Conservation (phyloP, 1,140 invertebrate genomes). For the Nautilus pompilius region DNA sequence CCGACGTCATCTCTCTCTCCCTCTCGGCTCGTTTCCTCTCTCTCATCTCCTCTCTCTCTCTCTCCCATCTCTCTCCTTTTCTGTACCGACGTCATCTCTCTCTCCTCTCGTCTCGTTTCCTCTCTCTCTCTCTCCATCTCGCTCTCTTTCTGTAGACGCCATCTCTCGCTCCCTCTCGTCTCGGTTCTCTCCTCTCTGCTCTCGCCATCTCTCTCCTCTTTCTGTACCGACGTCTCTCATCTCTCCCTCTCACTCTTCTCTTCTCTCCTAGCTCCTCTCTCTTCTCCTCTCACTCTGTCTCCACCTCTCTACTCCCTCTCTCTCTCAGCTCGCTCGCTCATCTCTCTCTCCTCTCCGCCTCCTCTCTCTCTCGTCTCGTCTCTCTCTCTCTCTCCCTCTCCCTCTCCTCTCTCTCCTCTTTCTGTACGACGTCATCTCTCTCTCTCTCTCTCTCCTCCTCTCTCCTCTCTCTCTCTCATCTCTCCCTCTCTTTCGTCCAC, state of each 20-base stretch:
- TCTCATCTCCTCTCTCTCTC: not conserved
- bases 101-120: too few relatives aligned
- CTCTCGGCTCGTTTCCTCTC: too few relatives aligned
- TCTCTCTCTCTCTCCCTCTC: not conserved
- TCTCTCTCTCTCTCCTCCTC: slow-evolving; percentile 8
- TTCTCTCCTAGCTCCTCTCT: too few relatives aligned
- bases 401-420: not conserved
- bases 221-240: not conserved
- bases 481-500: not conserved
- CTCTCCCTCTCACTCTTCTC: too few relatives aligned
- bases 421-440: not conserved
- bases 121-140: too few relatives aligned
- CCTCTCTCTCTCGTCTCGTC: not conserved
- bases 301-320: not conserved
- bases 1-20: too few relatives aligned
- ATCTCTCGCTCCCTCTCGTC: not conserved
- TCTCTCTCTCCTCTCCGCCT: too few relatives aligned
- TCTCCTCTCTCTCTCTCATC: slow-evolving; percentile 3
- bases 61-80: not conserved
- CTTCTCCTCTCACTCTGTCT: not conserved
- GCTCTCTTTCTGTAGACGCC: not conserved
- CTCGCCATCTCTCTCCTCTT: not conserved
- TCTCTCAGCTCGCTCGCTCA: not conserved
- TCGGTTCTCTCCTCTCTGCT: not conserved
- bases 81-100: not conserved